phyloP scores from a whole-genome alignment of 2,113 vertebrate species.

The Falco punctatus region DNA sequence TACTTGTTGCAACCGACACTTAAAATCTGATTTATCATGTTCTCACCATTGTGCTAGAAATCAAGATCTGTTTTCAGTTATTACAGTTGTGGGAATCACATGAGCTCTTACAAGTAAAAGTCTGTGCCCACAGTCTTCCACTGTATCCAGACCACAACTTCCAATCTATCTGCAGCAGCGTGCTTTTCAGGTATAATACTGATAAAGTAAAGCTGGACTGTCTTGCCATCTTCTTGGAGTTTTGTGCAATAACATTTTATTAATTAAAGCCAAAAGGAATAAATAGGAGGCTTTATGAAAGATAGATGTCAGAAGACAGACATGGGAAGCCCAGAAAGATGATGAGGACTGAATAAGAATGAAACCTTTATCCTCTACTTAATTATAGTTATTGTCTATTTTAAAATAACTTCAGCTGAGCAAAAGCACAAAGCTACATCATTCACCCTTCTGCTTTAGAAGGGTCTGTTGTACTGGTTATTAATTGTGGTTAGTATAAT shows the following conservation, averaged over 20 bases:
- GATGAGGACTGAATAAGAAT: neutral
- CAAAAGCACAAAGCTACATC: neutral
- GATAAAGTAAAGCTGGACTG: neutral
- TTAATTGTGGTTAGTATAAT: slow-evolving; percentile 42
- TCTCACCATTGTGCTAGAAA: neutral
- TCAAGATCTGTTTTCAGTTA: neutral
- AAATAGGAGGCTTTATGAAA: neutral
- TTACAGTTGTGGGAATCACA: neutral
- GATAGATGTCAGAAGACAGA: neutral
- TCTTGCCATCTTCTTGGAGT: neutral
- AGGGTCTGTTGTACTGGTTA: slow-evolving; percentile 9
- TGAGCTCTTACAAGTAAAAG: neutral
- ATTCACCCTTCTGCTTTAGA: slow-evolving; percentile 4
- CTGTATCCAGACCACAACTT: neutral
- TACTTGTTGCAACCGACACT: neutral
- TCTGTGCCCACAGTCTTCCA: neutral
- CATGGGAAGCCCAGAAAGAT: neutral
- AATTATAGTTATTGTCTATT: slow-evolving; percentile 15
- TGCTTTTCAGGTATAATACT: neutral
- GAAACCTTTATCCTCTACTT: neutral
- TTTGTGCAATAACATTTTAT: neutral
- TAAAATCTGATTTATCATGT: neutral
- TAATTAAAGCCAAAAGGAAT: neutral
- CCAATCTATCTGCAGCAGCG: neutral
- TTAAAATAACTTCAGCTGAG: neutral